Percentiles rank a stretch among this genome's conserved stretches.
Evolutionary conservation across 2,113 vertebrate genomes (phyloP).

Genomic region (Lasiurus borealis): DNA sequence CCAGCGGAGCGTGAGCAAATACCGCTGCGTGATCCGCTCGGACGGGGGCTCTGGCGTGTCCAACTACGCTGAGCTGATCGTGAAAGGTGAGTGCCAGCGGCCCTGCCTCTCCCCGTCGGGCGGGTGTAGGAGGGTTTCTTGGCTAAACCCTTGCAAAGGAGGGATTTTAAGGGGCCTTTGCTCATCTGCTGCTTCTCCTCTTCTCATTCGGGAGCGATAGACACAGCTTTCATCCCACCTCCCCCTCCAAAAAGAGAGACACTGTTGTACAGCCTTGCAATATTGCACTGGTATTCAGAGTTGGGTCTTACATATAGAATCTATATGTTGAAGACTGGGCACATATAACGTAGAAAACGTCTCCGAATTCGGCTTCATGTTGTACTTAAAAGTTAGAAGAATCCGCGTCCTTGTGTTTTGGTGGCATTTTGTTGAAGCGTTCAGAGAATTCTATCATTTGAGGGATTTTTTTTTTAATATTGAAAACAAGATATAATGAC

Average conservation of each 20-base stretch:
- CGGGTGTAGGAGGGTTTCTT: rapidly evolving
- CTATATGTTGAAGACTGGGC: not conserved
- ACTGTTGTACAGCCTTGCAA: not conserved
- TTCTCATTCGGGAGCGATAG: rapidly evolving
- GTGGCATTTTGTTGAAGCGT: not conserved
- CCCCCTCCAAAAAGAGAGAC: too few relatives aligned
- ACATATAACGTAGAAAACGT: not conserved
- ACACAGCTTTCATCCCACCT: too few relatives aligned
- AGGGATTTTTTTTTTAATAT: not conserved
- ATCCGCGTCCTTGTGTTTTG: not conserved
- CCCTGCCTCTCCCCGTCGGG: rapidly evolving
- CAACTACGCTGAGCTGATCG: conserved; percentile 97
- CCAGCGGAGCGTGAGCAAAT: conserved; percentile 95
- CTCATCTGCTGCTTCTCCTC: not conserved
- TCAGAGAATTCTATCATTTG: not conserved
- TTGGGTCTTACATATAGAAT: not conserved
- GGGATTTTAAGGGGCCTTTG: not conserved
- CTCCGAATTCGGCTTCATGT: not conserved
- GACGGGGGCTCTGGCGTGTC: conserved; percentile 97
- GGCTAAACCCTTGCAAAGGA: not conserved
- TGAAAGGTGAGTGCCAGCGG: conserved; percentile 92
- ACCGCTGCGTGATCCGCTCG: conserved; percentile 96
- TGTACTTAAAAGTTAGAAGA: conserved; percentile 20
- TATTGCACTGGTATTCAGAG: not conserved
- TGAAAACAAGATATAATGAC: not conserved